These are phyloP conservation scores for Agrypnia vestita DNA, from an alignment of 1,140 invertebrate species.

Conservation along the genomic window DNA sequence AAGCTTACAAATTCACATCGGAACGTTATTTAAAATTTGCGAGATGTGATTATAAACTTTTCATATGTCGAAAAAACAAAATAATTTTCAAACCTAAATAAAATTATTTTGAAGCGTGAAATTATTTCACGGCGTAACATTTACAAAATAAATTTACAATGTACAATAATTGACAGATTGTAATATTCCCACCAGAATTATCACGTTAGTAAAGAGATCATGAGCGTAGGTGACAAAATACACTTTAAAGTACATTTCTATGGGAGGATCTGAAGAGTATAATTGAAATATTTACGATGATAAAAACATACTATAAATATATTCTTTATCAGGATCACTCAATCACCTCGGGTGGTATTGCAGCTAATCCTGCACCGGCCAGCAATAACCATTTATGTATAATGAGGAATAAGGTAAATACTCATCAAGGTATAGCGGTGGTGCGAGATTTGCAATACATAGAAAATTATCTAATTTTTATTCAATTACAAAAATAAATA, in stretches of 20 bases:
- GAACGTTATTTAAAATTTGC: constrained; percentile 22
- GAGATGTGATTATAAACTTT: neutral
- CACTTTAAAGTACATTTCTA: constrained; percentile 7
- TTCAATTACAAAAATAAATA: constrained; percentile 46
- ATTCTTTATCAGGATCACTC: too few relatives aligned
- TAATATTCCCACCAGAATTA: constrained; percentile 33
- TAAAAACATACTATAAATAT: too few relatives aligned
- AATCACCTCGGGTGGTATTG: too few relatives aligned
- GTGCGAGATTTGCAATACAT: constrained; percentile 14
- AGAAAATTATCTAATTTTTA: neutral
- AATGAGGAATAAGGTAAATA: too few relatives aligned
- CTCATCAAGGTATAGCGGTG: neutral
- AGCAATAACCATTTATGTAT: too few relatives aligned
- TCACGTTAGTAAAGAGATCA: constrained; percentile 48
- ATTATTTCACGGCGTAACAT: constrained; percentile 21
- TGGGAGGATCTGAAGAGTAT: too few relatives aligned
- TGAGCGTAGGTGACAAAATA: constrained; percentile 45
- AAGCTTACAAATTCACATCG: constrained; percentile 17
- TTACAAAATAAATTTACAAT: constrained; percentile 29
- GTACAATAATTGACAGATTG: constrained; percentile 50
- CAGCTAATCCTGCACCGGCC: too few relatives aligned
- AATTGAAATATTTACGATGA: too few relatives aligned
- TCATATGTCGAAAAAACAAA: constrained; percentile 33
- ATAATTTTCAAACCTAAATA: neutral
- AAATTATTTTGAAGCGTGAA: constrained; percentile 18